These are phyloP conservation scores for Pygoscelis antarcticus DNA, from an alignment of 2,113 vertebrate genomes.

Conservation along the genomic window DNA sequence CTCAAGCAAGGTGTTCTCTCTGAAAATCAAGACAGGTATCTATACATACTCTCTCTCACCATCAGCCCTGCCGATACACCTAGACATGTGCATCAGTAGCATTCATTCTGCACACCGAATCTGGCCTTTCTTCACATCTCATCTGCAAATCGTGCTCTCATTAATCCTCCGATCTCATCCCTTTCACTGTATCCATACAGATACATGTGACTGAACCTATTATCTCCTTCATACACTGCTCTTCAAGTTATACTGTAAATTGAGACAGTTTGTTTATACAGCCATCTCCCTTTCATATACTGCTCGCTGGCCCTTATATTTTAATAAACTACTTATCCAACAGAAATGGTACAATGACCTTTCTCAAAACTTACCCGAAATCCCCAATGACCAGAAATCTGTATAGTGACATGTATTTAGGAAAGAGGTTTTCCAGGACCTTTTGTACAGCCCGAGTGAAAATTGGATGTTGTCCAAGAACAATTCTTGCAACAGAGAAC, in stretches of 20 bases:
- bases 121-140: not conserved
- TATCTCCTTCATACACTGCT: not conserved
- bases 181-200: not conserved
- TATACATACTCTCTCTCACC: rapidly evolving
- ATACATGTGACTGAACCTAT: not conserved
- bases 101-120: rapidly evolving
- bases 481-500: not conserved
- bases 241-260: not conserved
- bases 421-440: not conserved
- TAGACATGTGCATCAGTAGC: not conserved
- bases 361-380: not conserved
- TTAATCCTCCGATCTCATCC: rapidly evolving
- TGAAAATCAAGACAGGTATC: not conserved
- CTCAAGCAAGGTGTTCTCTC: not conserved
- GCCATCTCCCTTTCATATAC: not conserved
- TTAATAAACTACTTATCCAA: not conserved
- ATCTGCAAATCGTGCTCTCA: not conserved
- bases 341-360: not conserved
- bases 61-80: not conserved
- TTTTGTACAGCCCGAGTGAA: not conserved
- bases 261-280: no score
- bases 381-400: not conserved
- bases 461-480: not conserved
- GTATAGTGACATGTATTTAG: not conserved
- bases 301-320: not conserved